These are phyloP conservation scores for Synergus japonicus DNA, from an alignment of 2,888 invertebrate species.

Conservation along the genomic window DNA sequence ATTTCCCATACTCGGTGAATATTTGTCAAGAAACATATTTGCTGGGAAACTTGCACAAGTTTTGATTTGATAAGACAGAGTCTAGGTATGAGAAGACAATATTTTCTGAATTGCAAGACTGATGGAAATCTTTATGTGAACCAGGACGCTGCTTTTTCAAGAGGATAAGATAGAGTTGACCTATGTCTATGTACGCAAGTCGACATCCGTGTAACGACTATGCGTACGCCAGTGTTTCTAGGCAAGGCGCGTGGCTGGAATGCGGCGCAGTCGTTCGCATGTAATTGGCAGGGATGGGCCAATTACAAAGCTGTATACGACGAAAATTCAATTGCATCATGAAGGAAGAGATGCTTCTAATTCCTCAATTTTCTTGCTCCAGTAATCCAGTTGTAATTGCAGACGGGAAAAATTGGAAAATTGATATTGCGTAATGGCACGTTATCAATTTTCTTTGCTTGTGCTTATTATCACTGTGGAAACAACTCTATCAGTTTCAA, in stretches of 20 bases:
- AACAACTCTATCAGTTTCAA: background rate
- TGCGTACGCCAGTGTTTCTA: conserved; percentile 71
- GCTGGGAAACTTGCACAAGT: background rate
- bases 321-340: conserved; percentile 39
- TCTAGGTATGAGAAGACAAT: background rate
- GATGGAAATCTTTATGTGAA: conserved; percentile 35
- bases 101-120: background rate
- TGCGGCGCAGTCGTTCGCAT: conserved; percentile 66
- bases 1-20: background rate
- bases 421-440: background rate
- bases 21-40: background rate
- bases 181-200: conserved; percentile 34
- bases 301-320: conserved; percentile 33
- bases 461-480: background rate
- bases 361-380: conserved; percentile 13
- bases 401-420: background rate
- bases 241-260: conserved; percentile 76
- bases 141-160: conserved; percentile 22
- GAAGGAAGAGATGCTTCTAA: conserved; percentile 29
- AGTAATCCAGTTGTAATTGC: conserved; percentile 2
- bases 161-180: conserved; percentile 17
- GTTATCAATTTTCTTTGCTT: background rate
- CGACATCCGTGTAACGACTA: conserved; percentile 32
- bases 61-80: background rate
- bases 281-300: conserved; percentile 37